Evolutionary conservation across 2,888 invertebrate species (phyloP).

Genomic region (Eilema depressum): DNA sequence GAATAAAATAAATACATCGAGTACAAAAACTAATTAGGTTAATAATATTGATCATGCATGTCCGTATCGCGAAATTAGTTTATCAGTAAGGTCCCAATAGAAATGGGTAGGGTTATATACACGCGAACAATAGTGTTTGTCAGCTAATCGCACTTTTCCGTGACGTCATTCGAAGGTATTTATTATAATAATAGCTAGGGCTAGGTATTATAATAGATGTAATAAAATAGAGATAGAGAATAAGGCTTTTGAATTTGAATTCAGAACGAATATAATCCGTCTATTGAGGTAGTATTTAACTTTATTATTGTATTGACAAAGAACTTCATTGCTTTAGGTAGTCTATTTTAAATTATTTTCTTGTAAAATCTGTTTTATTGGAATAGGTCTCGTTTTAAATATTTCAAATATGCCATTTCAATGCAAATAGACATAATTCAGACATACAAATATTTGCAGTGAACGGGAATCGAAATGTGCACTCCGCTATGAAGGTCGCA

Average conservation of each 20-base stretch:
- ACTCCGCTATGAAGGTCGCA: too few relatives aligned
- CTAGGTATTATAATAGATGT: neutral
- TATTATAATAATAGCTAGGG: neutral
- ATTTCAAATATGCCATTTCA: too few relatives aligned
- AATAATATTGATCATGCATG: constrained; percentile 45
- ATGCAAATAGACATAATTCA: too few relatives aligned
- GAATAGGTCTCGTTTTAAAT: too few relatives aligned
- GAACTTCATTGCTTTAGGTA: neutral
- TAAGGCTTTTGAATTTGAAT: neutral
- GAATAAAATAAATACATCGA: constrained; percentile 47
- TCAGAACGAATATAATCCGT: neutral
- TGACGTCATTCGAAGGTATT: constrained; percentile 25
- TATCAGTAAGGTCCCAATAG: constrained; percentile 54
- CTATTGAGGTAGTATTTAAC: neutral
- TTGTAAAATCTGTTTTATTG: too few relatives aligned
- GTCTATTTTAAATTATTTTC: too few relatives aligned
- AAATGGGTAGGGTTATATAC: constrained; percentile 34
- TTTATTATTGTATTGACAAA: neutral
- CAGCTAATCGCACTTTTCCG: constrained; percentile 32
- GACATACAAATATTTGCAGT: too few relatives aligned
- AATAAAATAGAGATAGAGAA: neutral
- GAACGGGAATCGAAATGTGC: too few relatives aligned
- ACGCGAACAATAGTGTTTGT: constrained; percentile 45
- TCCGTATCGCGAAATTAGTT: constrained; percentile 58
- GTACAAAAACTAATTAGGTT: constrained; percentile 62